A percentile compares a stretch with the other conserved stretches of the same genome.
These are phyloP conservation scores for Taxidea taxus DNA, from an alignment of 2,113 vertebrate genomes.

Conservation along the genomic window DNA sequence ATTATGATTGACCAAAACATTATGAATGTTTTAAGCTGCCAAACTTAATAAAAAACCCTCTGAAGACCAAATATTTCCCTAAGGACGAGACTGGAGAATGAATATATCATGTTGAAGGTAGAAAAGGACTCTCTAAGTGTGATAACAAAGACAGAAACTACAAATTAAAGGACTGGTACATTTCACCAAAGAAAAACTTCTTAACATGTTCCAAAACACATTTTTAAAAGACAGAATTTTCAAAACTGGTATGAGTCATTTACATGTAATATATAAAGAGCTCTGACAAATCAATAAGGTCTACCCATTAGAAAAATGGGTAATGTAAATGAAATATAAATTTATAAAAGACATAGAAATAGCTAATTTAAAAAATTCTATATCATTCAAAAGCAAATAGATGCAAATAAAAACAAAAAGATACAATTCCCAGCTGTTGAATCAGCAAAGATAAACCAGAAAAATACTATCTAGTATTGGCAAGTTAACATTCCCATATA, in stretches of 20 bases:
- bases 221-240: background rate
- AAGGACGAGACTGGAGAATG: background rate
- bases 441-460: background rate
- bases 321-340: background rate
- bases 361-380: background rate
- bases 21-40: background rate
- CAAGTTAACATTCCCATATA: background rate
- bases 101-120: background rate
- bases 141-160: background rate
- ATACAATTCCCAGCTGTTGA: background rate
- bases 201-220: background rate
- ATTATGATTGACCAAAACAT: background rate
- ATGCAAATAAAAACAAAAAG: constrained; percentile 10
- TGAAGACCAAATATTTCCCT: background rate
- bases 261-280: background rate
- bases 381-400: background rate
- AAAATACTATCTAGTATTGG: background rate
- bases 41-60: background rate
- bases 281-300: background rate
- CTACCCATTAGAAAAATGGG: background rate
- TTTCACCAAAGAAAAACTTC: background rate
- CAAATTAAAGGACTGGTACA: background rate
- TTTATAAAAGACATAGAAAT: background rate
- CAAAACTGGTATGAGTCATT: background rate
- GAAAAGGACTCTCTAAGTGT: background rate